phyloP scores from a whole-genome alignment of 2,888 invertebrate genomes.

The Nephrocerus scutellatus region DNA sequence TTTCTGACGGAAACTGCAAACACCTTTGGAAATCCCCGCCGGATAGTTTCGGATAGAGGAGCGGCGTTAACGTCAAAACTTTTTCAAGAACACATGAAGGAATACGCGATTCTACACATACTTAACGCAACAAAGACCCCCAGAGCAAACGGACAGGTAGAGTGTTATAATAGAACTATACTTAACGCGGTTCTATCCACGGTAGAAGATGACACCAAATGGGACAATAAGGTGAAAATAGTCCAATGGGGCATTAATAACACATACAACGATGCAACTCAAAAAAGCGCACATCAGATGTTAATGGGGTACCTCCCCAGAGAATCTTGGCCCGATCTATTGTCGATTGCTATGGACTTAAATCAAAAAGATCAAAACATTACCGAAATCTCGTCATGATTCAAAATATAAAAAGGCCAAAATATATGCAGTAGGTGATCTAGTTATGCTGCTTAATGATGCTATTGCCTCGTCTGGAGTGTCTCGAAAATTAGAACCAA shows the following conservation, averaged over 20 bases:
- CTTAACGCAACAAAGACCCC: no score
- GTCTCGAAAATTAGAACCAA: no score
- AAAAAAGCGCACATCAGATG: constrained; percentile 5
- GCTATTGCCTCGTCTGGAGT: no score
- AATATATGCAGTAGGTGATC: no score
- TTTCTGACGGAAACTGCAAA: constrained; percentile 1
- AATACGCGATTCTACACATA: no score
- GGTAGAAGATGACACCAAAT: not conserved
- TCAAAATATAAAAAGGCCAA: no score
- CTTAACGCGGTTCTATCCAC: not conserved
- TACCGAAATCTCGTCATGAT: no score
- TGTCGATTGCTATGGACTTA: not conserved
- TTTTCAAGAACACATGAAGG: not conserved
- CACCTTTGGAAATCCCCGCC: not conserved
- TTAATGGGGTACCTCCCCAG: constrained; percentile 3
- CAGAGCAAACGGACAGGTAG: constrained; percentile 7
- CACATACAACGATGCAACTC: constrained; percentile 8
- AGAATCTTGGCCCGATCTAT: constrained; percentile 7
- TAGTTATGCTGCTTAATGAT: no score
- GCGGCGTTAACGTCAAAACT: constrained; percentile 3
- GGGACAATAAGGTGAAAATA: not conserved
- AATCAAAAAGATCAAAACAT: constrained; percentile 5
- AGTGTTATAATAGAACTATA: no score
- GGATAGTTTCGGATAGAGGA: no score
- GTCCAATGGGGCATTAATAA: no score